A percentile compares a stretch with the other conserved stretches of the same genome.
phyloP scores from a whole-genome alignment of 2,888 invertebrate genomes.

The Muschampia staudingeri region DNA sequence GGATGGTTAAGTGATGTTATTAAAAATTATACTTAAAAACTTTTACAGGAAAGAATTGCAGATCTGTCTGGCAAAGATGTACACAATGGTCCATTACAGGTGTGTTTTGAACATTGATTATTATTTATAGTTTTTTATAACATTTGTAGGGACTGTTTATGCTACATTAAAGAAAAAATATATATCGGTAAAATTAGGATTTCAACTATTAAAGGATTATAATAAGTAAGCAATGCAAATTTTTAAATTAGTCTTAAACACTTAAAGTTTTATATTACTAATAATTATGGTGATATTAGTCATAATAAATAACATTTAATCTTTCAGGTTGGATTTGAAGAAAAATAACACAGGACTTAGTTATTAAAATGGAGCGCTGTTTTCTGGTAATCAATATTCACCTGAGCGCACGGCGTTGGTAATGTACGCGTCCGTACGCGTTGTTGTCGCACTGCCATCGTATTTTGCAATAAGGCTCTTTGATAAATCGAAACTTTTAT shows the following conservation, averaged over 20 bases:
- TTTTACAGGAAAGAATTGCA: constrained; percentile 86
- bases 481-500: constrained; percentile 44
- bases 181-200: too few relatives aligned
- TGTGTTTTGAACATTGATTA: constrained; percentile 62
- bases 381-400: constrained; percentile 74
- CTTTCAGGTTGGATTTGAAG: constrained; percentile 89
- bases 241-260: too few relatives aligned
- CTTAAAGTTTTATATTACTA: background rate
- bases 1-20: too few relatives aligned
- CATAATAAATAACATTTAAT: constrained; percentile 28
- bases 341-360: constrained; percentile 88
- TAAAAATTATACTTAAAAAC: too few relatives aligned
- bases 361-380: constrained; percentile 71
- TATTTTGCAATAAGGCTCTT: constrained; percentile 48
- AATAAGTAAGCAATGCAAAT: too few relatives aligned
- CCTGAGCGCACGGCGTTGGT: constrained; percentile 52
- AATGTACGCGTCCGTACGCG: constrained; percentile 54
- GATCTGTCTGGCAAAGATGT: constrained; percentile 85
- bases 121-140: background rate
- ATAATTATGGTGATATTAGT: background rate
- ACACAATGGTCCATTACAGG: constrained; percentile 88
- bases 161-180: too few relatives aligned
- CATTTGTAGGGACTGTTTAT: too few relatives aligned
- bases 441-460: constrained; percentile 55
- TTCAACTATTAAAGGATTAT: too few relatives aligned